Base-by-base conservation (phyloP, 92 coral and sea anemone genomes). In the Bergia puertoricense region DNA sequence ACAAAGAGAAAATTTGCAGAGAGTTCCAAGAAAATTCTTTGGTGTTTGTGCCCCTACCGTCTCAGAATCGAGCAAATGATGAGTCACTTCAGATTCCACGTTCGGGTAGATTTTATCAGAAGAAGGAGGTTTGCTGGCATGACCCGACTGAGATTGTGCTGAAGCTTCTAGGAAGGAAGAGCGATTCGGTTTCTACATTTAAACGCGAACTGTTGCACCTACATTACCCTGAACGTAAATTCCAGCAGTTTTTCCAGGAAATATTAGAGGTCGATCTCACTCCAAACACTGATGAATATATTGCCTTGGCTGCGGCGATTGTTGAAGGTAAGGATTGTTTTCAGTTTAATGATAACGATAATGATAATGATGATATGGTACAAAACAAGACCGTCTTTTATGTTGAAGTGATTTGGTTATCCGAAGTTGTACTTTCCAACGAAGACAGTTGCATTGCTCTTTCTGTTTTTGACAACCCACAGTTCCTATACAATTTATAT, bases 241-340 rank as follows among this genome's bases (percentile, higher is more conserved):
- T 85, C 39, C 51, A 88, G 62, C 77, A 85, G 4, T 94, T 96
- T 51, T 92, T 96, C 71, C 86, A 89, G n/a, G 88, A 88, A 9
- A 73, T 77, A 10, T 59, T 96, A 65, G 50, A 86, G 23, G 89
- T 96, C 39, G 98, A 96, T 89, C 88, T 38, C 36, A 92, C 93
- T 71, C 98, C 98, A 57, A 95, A 92, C 79, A 76, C 91, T 54
- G 93, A 94, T 86, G 98, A 96, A 88, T 96, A 96, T 88, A 80
- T 96, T 48, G 91, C 91, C 75, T 79, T 96, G 94, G 95, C 96
- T 54, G 88, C 94, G 15, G 89, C 91, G 37, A 86, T 96, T 46
- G 93, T 90, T 42, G 93, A 87, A 15, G 89, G 88, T 79, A 82
- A 69, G 37, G 54, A 30, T 40, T 1, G 11, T 6, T 22, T 5